Evolutionary conservation across 2,113 vertebrate species (phyloP).

Genomic region (Dicerorhinus sumatrensis): DNA sequence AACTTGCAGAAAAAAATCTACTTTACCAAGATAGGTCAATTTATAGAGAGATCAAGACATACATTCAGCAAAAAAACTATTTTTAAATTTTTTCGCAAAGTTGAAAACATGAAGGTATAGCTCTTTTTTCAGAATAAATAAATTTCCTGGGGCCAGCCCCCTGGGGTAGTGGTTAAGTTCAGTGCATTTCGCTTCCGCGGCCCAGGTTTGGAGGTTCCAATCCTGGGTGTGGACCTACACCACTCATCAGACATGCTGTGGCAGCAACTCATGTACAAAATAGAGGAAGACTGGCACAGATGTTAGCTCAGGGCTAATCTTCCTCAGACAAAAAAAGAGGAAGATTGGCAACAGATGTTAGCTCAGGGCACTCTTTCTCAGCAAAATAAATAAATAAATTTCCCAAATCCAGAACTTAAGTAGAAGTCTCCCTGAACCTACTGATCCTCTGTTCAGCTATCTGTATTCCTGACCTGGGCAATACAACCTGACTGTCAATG

Average conservation of each 20-base stretch:
- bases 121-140: background rate
- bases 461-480: conserved; percentile 7
- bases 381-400: background rate
- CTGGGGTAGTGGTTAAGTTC: too few relatives aligned
- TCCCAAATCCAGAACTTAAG: background rate
- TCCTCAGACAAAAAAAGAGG: too few relatives aligned
- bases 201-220: too few relatives aligned
- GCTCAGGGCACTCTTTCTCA: too few relatives aligned
- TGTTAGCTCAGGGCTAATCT: too few relatives aligned
- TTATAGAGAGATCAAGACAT: background rate
- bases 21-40: background rate
- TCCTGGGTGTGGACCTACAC: too few relatives aligned
- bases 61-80: background rate
- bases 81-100: background rate
- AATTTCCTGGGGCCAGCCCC: too few relatives aligned
- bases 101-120: background rate
- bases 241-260: too few relatives aligned
- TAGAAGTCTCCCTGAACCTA: background rate
- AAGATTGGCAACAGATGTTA: too few relatives aligned
- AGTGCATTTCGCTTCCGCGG: too few relatives aligned
- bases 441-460: background rate
- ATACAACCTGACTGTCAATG: background rate
- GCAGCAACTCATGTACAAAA: too few relatives aligned
- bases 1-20: background rate
- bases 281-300: too few relatives aligned